A percentile compares a stretch with the other conserved stretches of the same genome.
phyloP scores from a whole-genome alignment of 2,888 invertebrate genomes.

The Thalpophila matura region DNA sequence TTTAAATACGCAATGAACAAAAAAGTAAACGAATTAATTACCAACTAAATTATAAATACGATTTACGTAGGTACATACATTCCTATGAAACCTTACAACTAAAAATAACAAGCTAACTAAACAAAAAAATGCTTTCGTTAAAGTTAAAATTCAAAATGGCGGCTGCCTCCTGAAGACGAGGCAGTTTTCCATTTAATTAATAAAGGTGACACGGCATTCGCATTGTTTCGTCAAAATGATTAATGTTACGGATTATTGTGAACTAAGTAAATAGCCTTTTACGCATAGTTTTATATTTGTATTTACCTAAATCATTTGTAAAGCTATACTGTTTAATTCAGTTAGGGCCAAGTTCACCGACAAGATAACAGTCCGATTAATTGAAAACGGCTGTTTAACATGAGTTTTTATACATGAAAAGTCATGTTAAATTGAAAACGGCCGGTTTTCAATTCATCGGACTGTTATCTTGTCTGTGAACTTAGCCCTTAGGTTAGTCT shows the following conservation, averaged over 20 bases:
- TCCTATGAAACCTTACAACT: neutral
- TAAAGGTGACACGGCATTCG: conserved; percentile 37
- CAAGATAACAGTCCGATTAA: no score
- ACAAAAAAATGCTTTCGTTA: conserved; percentile 1
- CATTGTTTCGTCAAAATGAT: conserved; percentile 50
- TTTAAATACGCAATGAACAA: neutral
- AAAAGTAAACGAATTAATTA: neutral
- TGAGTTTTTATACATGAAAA: no score
- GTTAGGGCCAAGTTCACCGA: no score
- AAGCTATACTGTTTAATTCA: no score
- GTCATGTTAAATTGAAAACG: no score
- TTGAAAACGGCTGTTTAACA: no score
- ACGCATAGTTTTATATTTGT: neutral
- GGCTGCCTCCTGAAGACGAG: conserved; percentile 1
- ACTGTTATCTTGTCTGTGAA: no score
- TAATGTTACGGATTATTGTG: conserved; percentile 28
- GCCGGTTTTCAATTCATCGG: no score
- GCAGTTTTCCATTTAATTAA: conserved; percentile 34
- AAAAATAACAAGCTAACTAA: neutral
- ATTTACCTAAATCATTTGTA: no score
- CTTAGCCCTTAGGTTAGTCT: no score
- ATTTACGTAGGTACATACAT: neutral
- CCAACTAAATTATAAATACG: no score
- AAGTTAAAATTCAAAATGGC: conserved; percentile 44
- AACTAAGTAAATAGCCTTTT: conserved; percentile 11